These are phyloP conservation scores for Listronotus oregonensis DNA, from an alignment of 1,140 invertebrate species.

Conservation along the genomic window DNA sequence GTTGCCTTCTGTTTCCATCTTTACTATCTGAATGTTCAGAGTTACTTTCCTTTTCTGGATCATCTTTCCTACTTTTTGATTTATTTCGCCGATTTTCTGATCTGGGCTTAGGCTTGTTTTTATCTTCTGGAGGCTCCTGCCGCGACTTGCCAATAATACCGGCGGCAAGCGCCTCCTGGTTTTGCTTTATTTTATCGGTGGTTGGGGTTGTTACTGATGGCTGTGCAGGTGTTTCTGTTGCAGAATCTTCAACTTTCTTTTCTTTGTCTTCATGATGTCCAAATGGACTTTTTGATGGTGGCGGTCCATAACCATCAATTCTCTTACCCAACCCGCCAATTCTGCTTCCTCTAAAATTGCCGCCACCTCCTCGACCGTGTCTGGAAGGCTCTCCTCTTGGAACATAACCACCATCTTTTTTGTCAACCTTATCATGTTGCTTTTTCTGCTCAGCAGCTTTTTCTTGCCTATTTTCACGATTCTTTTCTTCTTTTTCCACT, in stretches of 20 bases:
- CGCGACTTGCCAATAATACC: conserved; percentile 61
- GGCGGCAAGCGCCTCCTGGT: conserved; percentile 69
- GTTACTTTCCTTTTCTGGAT: conserved; percentile 21
- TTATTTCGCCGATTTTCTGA: conserved; percentile 31
- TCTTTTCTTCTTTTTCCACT: conserved; percentile 65
- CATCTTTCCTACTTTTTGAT: conserved; percentile 28
- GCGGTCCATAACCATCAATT: conserved; percentile 75
- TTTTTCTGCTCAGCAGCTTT: conserved; percentile 53
- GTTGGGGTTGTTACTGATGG: conserved; percentile 41
- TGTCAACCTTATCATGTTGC: conserved; percentile 55
- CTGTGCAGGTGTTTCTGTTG: conserved; percentile 51
- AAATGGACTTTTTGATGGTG: conserved; percentile 77
- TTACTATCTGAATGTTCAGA: conserved; percentile 40
- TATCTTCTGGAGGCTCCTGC: conserved; percentile 31
- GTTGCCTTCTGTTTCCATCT: conserved; percentile 22
- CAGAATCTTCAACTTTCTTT: conserved; percentile 34
- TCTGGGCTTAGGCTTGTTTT: conserved; percentile 36
- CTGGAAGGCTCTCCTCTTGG: conserved; percentile 82
- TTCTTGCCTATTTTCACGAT: conserved; percentile 55
- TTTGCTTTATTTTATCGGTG: conserved; percentile 69
- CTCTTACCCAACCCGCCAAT: conserved; percentile 62
- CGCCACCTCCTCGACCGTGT: conserved; percentile 73
- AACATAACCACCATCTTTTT: conserved; percentile 64
- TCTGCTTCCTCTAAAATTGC: conserved; percentile 62
- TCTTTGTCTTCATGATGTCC: conserved; percentile 57